A percentile compares a stretch with the other conserved stretches of the same genome.
Evolutionary conservation across 2,888 invertebrate genomes (phyloP).

Genomic region (Liodrosophila aerea): DNA sequence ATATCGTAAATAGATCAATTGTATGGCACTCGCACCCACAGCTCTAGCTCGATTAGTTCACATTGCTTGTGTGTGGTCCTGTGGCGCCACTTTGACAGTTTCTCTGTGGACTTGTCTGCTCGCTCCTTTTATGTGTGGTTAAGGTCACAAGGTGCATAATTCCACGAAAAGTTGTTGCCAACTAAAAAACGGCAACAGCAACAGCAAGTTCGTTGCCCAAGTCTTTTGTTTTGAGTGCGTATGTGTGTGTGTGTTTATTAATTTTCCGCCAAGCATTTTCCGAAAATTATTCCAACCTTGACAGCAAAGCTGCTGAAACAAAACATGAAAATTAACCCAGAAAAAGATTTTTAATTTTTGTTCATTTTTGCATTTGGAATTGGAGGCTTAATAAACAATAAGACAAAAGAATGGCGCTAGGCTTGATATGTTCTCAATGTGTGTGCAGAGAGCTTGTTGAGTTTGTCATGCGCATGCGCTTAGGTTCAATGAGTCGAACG

Average conservation of each 20-base stretch:
- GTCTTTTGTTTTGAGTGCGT: conserved; percentile 57
- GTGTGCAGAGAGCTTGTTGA: conserved; percentile 42
- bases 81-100: conserved; percentile 71
- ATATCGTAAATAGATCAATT: conserved; percentile 75
- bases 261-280: conserved; percentile 72
- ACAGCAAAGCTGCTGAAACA: conserved; percentile 71
- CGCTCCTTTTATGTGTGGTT: conserved; percentile 39
- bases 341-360: conserved; percentile 42
- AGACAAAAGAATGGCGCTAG: conserved; percentile 68
- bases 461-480: conserved; percentile 70
- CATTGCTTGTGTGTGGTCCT: conserved; percentile 54
- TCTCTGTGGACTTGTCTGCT: conserved; percentile 18
- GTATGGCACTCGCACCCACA: conserved; percentile 66
- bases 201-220: conserved; percentile 54
- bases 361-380: conserved; percentile 21
- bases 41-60: conserved; percentile 24
- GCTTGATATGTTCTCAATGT: conserved; percentile 23
- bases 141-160: conserved; percentile 28
- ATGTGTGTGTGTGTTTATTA: conserved; percentile 55
- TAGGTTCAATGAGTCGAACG: conserved; percentile 71
- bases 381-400: conserved; percentile 57
- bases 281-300: conserved; percentile 81
- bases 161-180: conserved; percentile 36
- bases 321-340: conserved; percentile 59
- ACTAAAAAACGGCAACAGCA: no score